Base-by-base conservation (phyloP, 2,113 vertebrate species). In the Gobiocypris rarus region DNA sequence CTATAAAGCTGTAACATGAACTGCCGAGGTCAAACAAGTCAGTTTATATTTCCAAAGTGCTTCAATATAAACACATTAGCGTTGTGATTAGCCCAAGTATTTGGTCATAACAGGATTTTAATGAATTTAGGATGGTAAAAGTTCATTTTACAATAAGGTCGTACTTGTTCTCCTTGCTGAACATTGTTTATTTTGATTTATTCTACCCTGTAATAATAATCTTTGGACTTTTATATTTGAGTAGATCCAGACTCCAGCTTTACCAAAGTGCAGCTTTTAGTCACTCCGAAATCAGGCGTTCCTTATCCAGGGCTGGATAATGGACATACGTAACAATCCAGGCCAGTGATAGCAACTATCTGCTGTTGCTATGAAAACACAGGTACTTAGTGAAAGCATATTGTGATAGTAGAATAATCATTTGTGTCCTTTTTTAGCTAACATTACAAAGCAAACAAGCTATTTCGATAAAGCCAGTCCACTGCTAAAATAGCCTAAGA, bases 101-200 rank as follows among this genome's bases (percentile, higher is more conserved):
- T 67, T 67, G 61, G 59, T 31, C 26, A n/a, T 67, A 80, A 80
- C 41, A 11, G 61, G 24, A n/a, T 67, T 67, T 80, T 50, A 80
- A 80, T 80, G 43, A 67, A 80, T 67, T 67, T 80, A 80, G 41
- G 24, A 79, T 79, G 56, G n/a, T 19, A 80, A 80, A 65, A 65
- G 41, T 31, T 34, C 28, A 31, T 19, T 63, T 67, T 50, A n/a
- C 17, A 34, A 24, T 79, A 26, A 63, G 0, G 31, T 14, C 0
- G 24, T 17, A 5, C 43, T 63, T 76, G 74, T 34, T 76, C 26
- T 52, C n/a, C 11, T 10, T 22, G 24, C 43, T 7, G 19, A 80
- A n/a, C 3, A 22, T 48, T 67, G 59, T 80, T 80, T 80, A 52
- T 80, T 80, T 80, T 67, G 78, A 80, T 34, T 67, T 2, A 4